Evolutionary conservation across 2,113 vertebrate species (phyloP).

Genomic region (Mugil cephalus): DNA sequence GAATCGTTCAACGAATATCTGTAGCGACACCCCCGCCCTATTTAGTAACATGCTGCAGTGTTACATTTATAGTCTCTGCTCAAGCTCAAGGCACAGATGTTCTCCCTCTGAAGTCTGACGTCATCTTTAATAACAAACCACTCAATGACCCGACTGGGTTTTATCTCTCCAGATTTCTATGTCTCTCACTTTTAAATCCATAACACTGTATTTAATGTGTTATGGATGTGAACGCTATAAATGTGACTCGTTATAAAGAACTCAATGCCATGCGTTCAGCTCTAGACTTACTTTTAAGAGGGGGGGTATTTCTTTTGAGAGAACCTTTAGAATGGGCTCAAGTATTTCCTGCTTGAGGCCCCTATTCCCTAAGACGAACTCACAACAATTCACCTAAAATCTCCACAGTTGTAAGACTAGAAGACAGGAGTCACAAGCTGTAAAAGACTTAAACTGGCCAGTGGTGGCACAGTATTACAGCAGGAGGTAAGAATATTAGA

Average conservation of each 20-base stretch:
- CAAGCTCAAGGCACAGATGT: slow-evolving; percentile 61
- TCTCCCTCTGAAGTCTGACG: slow-evolving; percentile 59
- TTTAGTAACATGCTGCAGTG: slow-evolving; percentile 18
- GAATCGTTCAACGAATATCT: no score
- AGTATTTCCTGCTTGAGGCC: slow-evolving; percentile 66
- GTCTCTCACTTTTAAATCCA: background rate
- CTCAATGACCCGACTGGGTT: background rate
- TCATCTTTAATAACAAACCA: slow-evolving; percentile 62
- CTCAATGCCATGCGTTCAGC: background rate
- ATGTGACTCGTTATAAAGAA: background rate
- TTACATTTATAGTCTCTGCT: slow-evolving; percentile 34
- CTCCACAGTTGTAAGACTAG: slow-evolving; percentile 1
- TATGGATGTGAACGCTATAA: no score
- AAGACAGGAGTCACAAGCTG: slow-evolving; percentile 7
- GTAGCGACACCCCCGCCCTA: background rate
- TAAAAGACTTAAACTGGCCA: background rate
- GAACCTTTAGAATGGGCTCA: slow-evolving; percentile 45
- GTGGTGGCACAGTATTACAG: no score
- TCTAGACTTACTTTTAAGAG: slow-evolving; percentile 2
- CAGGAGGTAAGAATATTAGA: background rate
- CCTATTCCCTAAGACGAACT: slow-evolving; percentile 24
- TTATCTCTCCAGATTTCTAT: background rate
- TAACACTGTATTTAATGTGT: background rate
- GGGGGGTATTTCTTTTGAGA: slow-evolving; percentile 1
- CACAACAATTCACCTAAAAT: slow-evolving; percentile 27